Conservation (phyloP, 2,888 invertebrate genomes). For the Homarus gammarus region DNA sequence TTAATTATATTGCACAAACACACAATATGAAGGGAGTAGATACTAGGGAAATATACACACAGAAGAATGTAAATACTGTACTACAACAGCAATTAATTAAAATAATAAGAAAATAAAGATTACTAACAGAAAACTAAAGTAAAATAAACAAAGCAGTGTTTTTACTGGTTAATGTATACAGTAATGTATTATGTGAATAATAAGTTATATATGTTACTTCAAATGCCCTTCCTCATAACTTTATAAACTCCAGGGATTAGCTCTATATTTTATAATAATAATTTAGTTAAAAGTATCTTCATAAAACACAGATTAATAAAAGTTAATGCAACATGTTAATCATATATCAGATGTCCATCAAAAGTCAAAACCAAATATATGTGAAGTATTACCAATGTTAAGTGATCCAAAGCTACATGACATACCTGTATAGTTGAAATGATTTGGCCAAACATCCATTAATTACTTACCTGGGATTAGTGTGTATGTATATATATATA, state of each 20-base stretch:
- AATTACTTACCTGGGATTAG: conserved; percentile 16
- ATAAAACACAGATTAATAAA: conserved; percentile 11
- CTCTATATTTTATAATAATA: background rate
- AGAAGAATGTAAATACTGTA: background rate
- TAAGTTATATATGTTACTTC: background rate
- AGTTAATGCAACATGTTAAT: background rate
- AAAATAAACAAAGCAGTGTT: background rate
- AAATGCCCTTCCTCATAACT: background rate
- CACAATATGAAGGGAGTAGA: background rate
- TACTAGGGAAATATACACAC: background rate
- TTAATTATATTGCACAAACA: background rate
- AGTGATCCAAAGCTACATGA: conserved; percentile 34
- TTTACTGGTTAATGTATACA: conserved; percentile 1
- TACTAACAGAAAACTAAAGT: background rate
- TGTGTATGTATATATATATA: no score
- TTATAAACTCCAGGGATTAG: background rate
- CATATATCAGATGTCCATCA: background rate
- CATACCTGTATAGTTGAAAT: conserved; percentile 22
- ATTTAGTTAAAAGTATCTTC: background rate
- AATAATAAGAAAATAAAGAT: background rate
- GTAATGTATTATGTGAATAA: background rate
- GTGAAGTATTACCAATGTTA: conserved; percentile 2
- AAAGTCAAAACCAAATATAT: background rate
- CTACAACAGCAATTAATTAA: background rate
- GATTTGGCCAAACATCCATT: background rate